Conservation (phyloP, 1,140 invertebrate species). For the Bombus huntii region DNA sequence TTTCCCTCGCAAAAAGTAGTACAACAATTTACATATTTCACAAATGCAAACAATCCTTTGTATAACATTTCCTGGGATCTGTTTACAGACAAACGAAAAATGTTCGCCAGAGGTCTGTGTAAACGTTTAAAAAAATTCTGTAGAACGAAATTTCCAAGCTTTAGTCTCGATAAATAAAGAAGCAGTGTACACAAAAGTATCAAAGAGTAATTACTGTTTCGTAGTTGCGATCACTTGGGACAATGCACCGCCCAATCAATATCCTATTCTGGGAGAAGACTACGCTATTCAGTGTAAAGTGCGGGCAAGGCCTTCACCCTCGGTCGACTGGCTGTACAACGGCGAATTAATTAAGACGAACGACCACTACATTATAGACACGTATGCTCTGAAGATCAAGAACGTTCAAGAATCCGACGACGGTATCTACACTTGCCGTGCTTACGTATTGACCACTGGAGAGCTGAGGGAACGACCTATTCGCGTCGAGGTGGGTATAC, state of each 20-base stretch:
- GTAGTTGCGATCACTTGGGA: constrained; percentile 92
- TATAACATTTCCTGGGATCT: neutral
- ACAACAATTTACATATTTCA: too few relatives aligned
- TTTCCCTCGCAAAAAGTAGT: too few relatives aligned
- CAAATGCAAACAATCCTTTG: neutral
- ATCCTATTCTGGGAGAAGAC: constrained; percentile 89
- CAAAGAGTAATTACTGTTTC: constrained; percentile 54
- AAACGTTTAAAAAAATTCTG: neutral
- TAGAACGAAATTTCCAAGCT: neutral
- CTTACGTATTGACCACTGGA: constrained; percentile 90
- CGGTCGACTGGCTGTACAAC: constrained; percentile 92
- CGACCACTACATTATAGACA: constrained; percentile 88
- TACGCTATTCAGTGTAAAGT: constrained; percentile 93
- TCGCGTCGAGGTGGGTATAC: constrained; percentile 87
- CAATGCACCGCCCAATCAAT: constrained; percentile 93
- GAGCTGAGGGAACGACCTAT: constrained; percentile 89
- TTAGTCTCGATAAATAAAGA: neutral
- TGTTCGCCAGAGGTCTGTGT: neutral
- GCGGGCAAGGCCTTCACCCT: constrained; percentile 91
- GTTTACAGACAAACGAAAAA: neutral
- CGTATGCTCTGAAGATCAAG: constrained; percentile 90
- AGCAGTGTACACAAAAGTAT: neutral
- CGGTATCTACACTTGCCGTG: constrained; percentile 92
- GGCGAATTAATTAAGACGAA: constrained; percentile 86
- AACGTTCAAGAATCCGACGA: constrained; percentile 91